These are phyloP conservation scores for Carlito syrichta DNA, from an alignment of 2,113 vertebrate species.

Conservation along the genomic window DNA sequence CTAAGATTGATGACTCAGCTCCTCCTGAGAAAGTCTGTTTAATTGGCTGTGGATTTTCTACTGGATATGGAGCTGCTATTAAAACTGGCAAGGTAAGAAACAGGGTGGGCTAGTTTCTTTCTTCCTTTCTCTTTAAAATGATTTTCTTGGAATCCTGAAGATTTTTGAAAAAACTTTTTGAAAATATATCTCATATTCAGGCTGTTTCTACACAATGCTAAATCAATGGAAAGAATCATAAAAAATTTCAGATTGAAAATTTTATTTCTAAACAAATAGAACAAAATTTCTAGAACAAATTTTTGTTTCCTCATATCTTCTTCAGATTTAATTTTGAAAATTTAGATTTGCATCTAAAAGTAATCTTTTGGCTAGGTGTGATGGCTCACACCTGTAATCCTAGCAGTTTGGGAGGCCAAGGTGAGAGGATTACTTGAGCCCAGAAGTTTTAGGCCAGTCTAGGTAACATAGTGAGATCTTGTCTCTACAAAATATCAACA, in stretches of 20 bases:
- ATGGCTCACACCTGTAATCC: too few relatives aligned
- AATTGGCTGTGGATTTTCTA: conserved; percentile 52
- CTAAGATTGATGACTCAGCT: not conserved
- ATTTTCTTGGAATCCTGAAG: not conserved
- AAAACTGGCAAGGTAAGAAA: conserved; percentile 50
- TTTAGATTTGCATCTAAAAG: not conserved
- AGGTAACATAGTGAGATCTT: too few relatives aligned
- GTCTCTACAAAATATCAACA: too few relatives aligned
- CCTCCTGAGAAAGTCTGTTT: conserved; percentile 45
- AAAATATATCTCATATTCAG: not conserved
- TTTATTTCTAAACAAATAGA: not conserved
- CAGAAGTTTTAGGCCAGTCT: too few relatives aligned
- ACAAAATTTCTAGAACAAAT: not conserved
- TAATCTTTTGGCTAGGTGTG: too few relatives aligned
- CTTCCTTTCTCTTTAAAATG: not conserved
- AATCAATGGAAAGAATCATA: not conserved
- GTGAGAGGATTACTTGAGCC: too few relatives aligned
- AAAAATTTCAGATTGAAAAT: not conserved
- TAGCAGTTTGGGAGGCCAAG: too few relatives aligned
- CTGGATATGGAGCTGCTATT: conserved; percentile 35
- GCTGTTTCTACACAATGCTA: not conserved
- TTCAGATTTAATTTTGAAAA: not conserved
- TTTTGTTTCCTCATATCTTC: not conserved
- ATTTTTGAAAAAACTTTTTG: not conserved
- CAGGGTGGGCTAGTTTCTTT: not conserved